phyloP scores from a whole-genome alignment of 2,888 invertebrate genomes.

The Zonitis immaculata region DNA sequence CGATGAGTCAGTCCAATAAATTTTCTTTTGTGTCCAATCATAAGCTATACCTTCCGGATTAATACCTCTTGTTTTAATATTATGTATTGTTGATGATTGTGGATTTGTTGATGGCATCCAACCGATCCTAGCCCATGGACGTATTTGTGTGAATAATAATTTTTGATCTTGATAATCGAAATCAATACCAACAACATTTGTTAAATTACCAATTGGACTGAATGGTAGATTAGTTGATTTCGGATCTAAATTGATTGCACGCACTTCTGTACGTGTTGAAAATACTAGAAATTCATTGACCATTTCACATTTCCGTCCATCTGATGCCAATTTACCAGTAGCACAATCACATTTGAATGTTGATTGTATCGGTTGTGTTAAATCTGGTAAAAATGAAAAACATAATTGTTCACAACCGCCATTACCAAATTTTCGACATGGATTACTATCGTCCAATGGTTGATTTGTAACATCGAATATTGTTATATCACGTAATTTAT shows the following conservation, averaged over 20 bases:
- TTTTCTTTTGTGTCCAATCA: constrained; percentile 96
- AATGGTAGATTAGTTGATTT: constrained; percentile 78
- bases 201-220: constrained; percentile 76
- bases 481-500: constrained; percentile 82
- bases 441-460: constrained; percentile 76
- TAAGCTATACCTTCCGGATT: constrained; percentile 93
- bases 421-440: constrained; percentile 70
- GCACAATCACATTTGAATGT: constrained; percentile 86
- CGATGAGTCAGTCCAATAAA: constrained; percentile 96
- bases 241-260: constrained; percentile 85
- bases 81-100: constrained; percentile 57
- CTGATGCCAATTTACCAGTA: constrained; percentile 68
- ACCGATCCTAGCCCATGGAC: constrained; percentile 85
- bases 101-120: constrained; percentile 73
- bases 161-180: constrained; percentile 87
- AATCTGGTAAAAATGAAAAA: constrained; percentile 80
- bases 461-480: constrained; percentile 88
- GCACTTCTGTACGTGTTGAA: constrained; percentile 89
- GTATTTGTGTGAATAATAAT: constrained; percentile 88
- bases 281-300: constrained; percentile 90
- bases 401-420: constrained; percentile 93
- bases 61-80: constrained; percentile 71
- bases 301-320: constrained; percentile 68
- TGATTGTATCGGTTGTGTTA: constrained; percentile 46
- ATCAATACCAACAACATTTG: constrained; percentile 92